A percentile compares a stretch with the other conserved stretches of the same genome.
Evolutionary conservation across 2,888 invertebrate species (phyloP).

Genomic region (Limnephilus auricula): DNA sequence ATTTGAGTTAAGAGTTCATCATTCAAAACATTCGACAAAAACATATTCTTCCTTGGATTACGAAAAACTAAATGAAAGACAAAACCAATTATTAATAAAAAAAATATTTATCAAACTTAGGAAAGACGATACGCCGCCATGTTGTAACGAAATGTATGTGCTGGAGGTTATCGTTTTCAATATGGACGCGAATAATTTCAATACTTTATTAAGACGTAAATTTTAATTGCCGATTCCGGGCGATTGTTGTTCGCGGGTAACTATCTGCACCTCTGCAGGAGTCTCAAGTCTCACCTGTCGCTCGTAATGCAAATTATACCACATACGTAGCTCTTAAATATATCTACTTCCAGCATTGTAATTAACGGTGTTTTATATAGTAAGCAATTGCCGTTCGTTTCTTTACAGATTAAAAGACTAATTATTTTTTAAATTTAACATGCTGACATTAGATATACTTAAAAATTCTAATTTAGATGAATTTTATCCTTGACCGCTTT

Average conservation of each 20-base stretch:
- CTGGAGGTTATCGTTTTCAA: slow-evolving; percentile 15
- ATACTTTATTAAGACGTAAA: slow-evolving; percentile 61
- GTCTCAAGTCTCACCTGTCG: slow-evolving; percentile 43
- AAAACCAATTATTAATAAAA: neutral
- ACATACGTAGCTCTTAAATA: neutral
- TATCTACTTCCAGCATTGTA: neutral
- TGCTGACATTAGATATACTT: too few relatives aligned
- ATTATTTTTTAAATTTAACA: too few relatives aligned
- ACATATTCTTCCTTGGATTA: neutral
- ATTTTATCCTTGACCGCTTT: too few relatives aligned
- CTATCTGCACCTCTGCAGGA: slow-evolving; percentile 15
- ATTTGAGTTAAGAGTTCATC: neutral
- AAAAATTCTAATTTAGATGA: too few relatives aligned
- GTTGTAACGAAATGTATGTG: neutral
- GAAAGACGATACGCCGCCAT: neutral
- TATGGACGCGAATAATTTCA: slow-evolving; percentile 30
- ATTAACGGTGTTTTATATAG: neutral
- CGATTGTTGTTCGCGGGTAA: slow-evolving; percentile 31
- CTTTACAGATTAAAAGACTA: neutral
- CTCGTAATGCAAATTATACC: slow-evolving; percentile 1
- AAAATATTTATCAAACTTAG: neutral
- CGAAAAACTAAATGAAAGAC: neutral
- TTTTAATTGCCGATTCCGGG: slow-evolving; percentile 51
- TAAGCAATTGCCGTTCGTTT: neutral
- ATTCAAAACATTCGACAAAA: neutral